Evolutionary conservation across 2,113 vertebrate genomes (phyloP).

Genomic region (Micromys minutus): DNA sequence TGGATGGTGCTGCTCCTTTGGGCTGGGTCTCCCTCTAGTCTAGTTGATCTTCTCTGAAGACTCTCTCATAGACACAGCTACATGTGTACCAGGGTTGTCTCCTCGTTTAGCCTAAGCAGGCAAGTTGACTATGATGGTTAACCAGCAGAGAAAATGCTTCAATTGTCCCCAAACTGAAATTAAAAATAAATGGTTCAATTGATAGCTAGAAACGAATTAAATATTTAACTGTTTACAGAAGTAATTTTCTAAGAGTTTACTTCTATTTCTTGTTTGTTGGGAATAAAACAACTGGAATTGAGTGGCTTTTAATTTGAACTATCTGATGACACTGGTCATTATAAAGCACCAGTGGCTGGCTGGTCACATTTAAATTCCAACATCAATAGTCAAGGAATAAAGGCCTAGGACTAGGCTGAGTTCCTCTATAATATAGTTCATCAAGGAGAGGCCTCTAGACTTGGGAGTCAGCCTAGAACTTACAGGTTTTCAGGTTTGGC

Average conservation of each 20-base stretch:
- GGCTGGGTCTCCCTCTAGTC: background rate
- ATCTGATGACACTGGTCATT: too few species aligned
- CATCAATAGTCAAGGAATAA: background rate
- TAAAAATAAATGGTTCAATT: background rate
- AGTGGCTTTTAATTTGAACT: background rate
- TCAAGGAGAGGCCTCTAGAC: background rate
- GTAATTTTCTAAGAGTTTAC: background rate
- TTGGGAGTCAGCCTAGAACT: background rate
- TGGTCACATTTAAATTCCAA: background rate
- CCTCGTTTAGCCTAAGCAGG: background rate
- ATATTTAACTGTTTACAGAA: background rate
- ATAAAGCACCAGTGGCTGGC: background rate
- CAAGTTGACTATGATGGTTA: background rate
- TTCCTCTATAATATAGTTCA: background rate
- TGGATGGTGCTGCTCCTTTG: background rate
- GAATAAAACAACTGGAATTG: background rate
- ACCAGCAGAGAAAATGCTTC: background rate
- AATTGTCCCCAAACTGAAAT: background rate
- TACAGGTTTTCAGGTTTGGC: background rate
- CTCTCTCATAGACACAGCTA: background rate
- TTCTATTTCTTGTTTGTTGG: background rate
- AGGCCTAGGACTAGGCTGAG: background rate
- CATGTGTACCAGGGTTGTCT: too few species aligned
- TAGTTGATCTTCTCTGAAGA: background rate
- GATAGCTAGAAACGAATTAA: background rate